These are phyloP conservation scores for Apamea crenata DNA, from an alignment of 2,888 invertebrate species.

Conservation along the genomic window DNA sequence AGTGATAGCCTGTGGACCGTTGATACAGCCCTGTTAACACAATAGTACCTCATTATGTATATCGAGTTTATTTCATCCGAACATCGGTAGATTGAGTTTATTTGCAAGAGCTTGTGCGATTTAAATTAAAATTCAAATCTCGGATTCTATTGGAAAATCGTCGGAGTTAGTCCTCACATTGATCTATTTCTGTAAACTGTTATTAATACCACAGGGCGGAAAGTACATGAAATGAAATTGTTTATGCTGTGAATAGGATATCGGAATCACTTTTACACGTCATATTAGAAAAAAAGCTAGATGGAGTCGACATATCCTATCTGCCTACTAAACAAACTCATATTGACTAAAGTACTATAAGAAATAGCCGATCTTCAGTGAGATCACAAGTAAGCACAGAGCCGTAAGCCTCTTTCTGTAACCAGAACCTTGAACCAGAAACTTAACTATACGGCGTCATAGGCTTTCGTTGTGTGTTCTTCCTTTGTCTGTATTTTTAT, in stretches of 20 bases:
- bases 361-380: background rate
- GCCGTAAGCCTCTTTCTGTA: background rate
- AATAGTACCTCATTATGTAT: slow-evolving; percentile 3
- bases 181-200: background rate
- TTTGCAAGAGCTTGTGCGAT: slow-evolving; percentile 16
- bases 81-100: slow-evolving; percentile 21
- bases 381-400: background rate
- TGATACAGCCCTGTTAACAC: slow-evolving; percentile 10
- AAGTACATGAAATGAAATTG: background rate
- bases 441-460: background rate
- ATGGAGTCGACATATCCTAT: background rate
- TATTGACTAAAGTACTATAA: background rate
- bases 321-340: background rate
- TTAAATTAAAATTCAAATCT: slow-evolving; percentile 5
- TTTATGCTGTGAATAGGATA: background rate
- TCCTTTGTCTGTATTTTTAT: no score
- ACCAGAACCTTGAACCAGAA: background rate
- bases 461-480: no score
- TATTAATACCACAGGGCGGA: background rate
- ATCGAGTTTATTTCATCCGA: slow-evolving; percentile 37
- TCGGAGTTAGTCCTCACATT: background rate
- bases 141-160: background rate
- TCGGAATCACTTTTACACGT: background rate
- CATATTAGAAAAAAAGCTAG: background rate
- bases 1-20: background rate